Evolutionary conservation across 2,797 vertebrate genomes (phyloP).

Genomic region (Periophthalmus magnuspinnatus): DNA sequence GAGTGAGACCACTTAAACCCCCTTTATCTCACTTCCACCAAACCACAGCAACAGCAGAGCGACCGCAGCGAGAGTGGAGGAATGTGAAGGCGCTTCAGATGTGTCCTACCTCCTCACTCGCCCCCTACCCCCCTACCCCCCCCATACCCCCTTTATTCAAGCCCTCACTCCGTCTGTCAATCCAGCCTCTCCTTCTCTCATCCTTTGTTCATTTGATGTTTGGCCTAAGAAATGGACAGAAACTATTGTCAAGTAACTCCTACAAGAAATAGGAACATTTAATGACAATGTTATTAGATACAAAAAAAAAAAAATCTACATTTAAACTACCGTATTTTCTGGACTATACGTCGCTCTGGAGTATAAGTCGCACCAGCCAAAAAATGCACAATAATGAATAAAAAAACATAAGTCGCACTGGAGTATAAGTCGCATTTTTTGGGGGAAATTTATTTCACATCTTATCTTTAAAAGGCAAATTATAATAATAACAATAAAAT

Average conservation of each 20-base stretch:
- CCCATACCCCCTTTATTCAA: not conserved
- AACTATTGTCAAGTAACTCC: not conserved
- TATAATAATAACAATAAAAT: too few relatives aligned
- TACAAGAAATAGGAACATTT: not conserved
- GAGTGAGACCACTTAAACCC: not conserved
- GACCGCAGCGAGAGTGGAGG: not conserved
- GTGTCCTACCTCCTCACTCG: not conserved
- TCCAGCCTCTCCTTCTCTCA: not conserved
- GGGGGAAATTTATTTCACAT: too few relatives aligned
- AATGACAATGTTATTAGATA: not conserved
- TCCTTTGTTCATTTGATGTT: not conserved
- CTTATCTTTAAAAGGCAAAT: too few relatives aligned
- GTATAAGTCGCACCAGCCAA: too few relatives aligned
- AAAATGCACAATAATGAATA: too few relatives aligned
- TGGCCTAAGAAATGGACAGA: not conserved
- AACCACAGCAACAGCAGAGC: constrained; percentile 6
- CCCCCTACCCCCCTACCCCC: not conserved
- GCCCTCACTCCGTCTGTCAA: not conserved
- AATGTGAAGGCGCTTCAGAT: constrained; percentile 1
- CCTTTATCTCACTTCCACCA: not conserved
- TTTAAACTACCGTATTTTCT: too few relatives aligned
- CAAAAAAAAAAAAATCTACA: too few relatives aligned
- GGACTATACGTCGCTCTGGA: too few relatives aligned
- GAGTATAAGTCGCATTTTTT: too few relatives aligned
- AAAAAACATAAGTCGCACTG: too few relatives aligned